Evolutionary conservation across 2,113 vertebrate species (phyloP), one percentile per base, ranked within the genome.

Genomic region (Lophura nycthemera): DNA sequence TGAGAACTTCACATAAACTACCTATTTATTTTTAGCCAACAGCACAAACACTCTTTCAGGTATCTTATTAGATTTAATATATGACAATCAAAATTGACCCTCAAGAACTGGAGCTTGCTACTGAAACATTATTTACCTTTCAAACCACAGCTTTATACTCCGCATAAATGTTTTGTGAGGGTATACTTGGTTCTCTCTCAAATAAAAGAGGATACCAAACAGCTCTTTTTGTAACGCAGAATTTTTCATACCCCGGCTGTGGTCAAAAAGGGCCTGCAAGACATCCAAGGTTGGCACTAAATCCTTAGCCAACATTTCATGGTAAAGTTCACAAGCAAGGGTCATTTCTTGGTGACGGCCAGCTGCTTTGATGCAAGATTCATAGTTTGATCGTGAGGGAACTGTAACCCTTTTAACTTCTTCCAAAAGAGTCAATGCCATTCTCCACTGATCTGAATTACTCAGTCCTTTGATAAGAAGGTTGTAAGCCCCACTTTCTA

Each of bases 111-210:
- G n/a, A 88, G 20, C 12, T 61, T 65, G 70, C 57, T 79, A 69
- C 3, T 61, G n/a, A 73, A 93, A 94, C 73, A 81, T 92, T 64
- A 96, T 79, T 96, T 98, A 99, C 99, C 99, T 99, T 96, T 99
- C 98, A 98, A 99, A 99, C 99, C 99, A 99, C 4, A 97, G 94
- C 91, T 98, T 99, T 97, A 99, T 98, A 96, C 96, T 98, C 82
- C 67, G n/a, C 90, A 98, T 97, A 86, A 99, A 95, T 30, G 86
- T 90, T 89, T 97, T 95, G 34, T 98, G 96, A 54, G 99, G 99
- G 96, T 99, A 99, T 52, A 99, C 94, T 71, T 99, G 98, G 96
- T 99, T 98, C 60, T 99, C 97, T 97, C 98, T 98, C 97, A 99
- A 98, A 96, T 98, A 97, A 1, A 95, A 96, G 67, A 99, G 98